phyloP scores from a whole-genome alignment of 37 sponge, comb jelly and placozoan genomes.

The Chondrosia reniformis region DNA sequence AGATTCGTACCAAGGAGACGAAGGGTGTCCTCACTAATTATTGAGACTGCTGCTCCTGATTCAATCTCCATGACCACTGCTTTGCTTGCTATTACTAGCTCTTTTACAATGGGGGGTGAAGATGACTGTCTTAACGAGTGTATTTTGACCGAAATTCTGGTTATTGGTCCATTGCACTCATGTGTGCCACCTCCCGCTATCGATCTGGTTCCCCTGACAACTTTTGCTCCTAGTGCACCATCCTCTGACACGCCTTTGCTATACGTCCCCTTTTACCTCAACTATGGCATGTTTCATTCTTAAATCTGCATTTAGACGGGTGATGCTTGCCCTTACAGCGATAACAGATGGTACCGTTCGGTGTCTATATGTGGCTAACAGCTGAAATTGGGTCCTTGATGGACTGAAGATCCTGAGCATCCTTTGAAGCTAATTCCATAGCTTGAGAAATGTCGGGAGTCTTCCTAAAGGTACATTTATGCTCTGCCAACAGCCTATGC shows the following conservation, averaged over 20 bases:
- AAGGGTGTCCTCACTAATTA: constrained; percentile 13
- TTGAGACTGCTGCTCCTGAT: constrained; percentile 22
- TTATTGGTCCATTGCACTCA: neutral
- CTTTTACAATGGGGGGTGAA: too few relatives aligned
- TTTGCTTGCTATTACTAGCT: constrained; percentile 15
- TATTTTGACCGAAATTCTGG: too few relatives aligned
- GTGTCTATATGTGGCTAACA: neutral
- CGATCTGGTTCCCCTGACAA: neutral
- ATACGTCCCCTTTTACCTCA: constrained; percentile 43
- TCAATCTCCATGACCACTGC: constrained; percentile 28
- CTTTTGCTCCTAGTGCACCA: neutral
- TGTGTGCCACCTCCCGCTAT: neutral
- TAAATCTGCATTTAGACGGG: constrained; percentile 26
- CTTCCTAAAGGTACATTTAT: constrained; percentile 5
- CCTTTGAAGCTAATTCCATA: constrained; percentile 12
- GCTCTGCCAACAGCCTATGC: constrained; percentile 14
- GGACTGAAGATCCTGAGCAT: neutral
- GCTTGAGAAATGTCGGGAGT: constrained; percentile 21
- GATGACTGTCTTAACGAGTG: too few relatives aligned
- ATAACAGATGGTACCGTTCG: constrained; percentile 6
- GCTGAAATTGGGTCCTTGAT: neutral
- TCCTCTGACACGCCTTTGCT: constrained; percentile 20
- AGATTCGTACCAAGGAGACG: neutral
- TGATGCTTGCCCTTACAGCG: constrained; percentile 41
- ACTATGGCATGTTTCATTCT: neutral